Evolutionary conservation across 2,113 vertebrate species (phyloP).

Genomic region (Cyphomyrus discorhynchus): DNA sequence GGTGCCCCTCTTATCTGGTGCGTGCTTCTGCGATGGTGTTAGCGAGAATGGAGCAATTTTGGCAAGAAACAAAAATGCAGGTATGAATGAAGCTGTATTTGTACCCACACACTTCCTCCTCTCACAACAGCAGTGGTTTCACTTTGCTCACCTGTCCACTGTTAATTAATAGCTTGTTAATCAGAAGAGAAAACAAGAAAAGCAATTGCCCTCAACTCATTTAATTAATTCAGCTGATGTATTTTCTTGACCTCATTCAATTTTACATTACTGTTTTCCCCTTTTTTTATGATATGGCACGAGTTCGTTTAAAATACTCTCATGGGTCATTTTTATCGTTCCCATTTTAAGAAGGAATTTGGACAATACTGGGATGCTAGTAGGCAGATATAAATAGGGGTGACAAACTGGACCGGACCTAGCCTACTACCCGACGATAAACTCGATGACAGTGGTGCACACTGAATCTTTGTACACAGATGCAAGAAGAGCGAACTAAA

Average conservation of each 20-base stretch:
- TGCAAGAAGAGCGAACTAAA: background rate
- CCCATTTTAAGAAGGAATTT: background rate
- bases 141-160: background rate
- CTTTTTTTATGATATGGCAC: background rate
- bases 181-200: background rate
- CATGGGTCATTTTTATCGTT: background rate
- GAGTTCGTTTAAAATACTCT: background rate
- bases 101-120: background rate
- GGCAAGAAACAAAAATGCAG: background rate
- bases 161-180: background rate
- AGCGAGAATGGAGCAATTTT: background rate
- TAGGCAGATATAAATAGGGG: background rate
- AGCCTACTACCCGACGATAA: background rate
- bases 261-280: background rate
- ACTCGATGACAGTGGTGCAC: background rate
- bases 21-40: background rate
- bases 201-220: background rate
- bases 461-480: background rate
- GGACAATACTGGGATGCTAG: background rate
- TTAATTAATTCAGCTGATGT: background rate
- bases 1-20: background rate
- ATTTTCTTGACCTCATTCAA: background rate
- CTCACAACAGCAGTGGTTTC: background rate
- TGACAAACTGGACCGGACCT: background rate
- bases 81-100: background rate